Conservation (phyloP, 2,888 invertebrate species). For the Netelia fuscicornis region DNA sequence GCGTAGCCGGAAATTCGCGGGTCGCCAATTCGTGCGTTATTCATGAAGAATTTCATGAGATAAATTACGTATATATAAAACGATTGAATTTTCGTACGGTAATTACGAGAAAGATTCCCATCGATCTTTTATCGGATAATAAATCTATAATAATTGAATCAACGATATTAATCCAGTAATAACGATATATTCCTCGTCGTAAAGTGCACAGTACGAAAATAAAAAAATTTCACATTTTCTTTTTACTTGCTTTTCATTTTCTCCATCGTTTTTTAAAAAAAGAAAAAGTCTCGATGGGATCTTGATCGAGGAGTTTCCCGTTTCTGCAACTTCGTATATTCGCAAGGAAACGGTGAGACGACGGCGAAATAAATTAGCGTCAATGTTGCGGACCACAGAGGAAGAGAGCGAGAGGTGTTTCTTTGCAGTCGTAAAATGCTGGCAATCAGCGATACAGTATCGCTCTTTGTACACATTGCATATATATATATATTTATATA, state of each 20-base stretch:
- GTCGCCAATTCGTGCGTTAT: no score
- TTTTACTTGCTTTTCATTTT: neutral
- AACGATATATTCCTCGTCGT: no score
- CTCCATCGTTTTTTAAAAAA: neutral
- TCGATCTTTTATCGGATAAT: no score
- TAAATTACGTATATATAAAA: no score
- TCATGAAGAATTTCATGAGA: no score
- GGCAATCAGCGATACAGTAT: conserved; percentile 22
- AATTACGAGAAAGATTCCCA: no score
- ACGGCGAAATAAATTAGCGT: conserved; percentile 22
- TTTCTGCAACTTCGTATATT: conserved; percentile 17
- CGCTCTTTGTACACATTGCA: neutral
- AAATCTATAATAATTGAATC: no score
- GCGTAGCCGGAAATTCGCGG: conserved; percentile 1
- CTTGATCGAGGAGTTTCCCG: conserved; percentile 1
- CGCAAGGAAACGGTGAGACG: neutral
- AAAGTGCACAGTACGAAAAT: neutral
- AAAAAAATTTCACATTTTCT: neutral
- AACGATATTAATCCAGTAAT: no score
- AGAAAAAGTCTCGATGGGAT: neutral
- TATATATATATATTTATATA: neutral
- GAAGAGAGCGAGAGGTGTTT: neutral
- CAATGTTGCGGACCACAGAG: conserved; percentile 33
- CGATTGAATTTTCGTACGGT: no score
- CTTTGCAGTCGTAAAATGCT: conserved; percentile 14